phyloP scores from a whole-genome alignment of 2,888 invertebrate species.

The Melanophora roralis region DNA sequence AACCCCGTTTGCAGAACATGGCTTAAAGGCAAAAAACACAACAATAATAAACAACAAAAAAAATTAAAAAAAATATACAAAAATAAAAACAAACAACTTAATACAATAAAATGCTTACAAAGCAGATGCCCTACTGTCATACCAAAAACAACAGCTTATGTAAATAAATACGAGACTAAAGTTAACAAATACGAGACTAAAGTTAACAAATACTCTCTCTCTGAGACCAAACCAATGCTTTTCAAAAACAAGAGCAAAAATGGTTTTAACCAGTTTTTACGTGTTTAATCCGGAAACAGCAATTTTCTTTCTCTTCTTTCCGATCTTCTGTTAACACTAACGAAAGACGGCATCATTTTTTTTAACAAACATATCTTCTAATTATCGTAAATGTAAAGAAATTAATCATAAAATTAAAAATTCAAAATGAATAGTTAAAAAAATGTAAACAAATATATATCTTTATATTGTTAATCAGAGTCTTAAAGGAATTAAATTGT shows the following conservation, averaged over 20 bases:
- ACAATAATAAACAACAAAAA: too few species aligned
- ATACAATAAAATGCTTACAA: background rate
- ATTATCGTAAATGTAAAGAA: background rate
- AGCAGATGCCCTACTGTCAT: background rate
- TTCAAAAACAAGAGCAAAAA: background rate
- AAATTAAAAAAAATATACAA: too few species aligned
- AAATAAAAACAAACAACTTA: background rate
- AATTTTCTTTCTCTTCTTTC: constrained; percentile 1
- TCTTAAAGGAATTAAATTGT: background rate
- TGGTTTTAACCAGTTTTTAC: constrained; percentile 53
- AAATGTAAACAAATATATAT: background rate
- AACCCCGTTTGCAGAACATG: background rate
- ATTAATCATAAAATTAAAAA: background rate
- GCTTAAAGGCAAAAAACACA: background rate
- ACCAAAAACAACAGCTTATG: background rate
- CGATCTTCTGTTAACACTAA: background rate
- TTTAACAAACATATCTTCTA: constrained; percentile 6
- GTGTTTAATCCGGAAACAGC: constrained; percentile 28
- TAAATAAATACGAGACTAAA: constrained; percentile 2
- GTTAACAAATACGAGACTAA: background rate
- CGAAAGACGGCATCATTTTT: background rate
- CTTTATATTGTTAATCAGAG: background rate
- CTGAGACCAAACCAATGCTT: background rate
- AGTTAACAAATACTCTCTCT: background rate
- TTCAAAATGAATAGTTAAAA: constrained; percentile 6